These are phyloP conservation scores for Aeoliscus strigatus DNA, from an alignment of 2,797 vertebrate species.

Conservation along the genomic window DNA sequence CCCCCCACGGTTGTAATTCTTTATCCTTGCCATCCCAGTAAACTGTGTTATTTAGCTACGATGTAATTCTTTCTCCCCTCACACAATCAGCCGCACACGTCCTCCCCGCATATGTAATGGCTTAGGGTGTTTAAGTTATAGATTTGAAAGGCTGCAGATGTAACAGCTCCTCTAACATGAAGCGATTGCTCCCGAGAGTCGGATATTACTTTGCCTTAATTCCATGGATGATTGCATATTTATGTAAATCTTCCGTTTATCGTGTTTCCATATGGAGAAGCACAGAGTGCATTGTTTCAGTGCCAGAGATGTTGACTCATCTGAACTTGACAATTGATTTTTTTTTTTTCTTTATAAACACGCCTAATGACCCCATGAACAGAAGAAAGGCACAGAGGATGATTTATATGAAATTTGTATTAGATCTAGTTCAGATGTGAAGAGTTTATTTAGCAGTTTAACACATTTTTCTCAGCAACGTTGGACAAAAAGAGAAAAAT, in stretches of 20 bases:
- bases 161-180: slow-evolving; percentile 45
- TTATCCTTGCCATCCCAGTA: slow-evolving; percentile 69
- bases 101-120: slow-evolving; percentile 35
- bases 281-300: slow-evolving; percentile 17
- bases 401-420: slow-evolving; percentile 39
- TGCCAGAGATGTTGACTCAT: slow-evolving; percentile 34
- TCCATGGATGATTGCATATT: slow-evolving; percentile 26
- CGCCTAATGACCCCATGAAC: no score
- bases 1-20: slow-evolving; percentile 64
- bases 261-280: slow-evolving; percentile 22
- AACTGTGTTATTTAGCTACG: slow-evolving; percentile 73
- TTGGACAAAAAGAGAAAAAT: slow-evolving; percentile 58
- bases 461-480: no score
- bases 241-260: slow-evolving; percentile 42
- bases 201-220: slow-evolving; percentile 26
- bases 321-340: slow-evolving; percentile 14
- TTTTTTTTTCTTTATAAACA: no score
- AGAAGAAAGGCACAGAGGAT: slow-evolving; percentile 5
- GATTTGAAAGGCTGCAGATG: slow-evolving; percentile 48
- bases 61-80: slow-evolving; percentile 59
- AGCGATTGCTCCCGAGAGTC: slow-evolving; percentile 37
- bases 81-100: slow-evolving; percentile 32
- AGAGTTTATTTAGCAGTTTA: slow-evolving; percentile 18
- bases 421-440: slow-evolving; percentile 40
- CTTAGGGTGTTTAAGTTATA: slow-evolving; percentile 61